Evolutionary conservation across 2,888 invertebrate species (phyloP), one percentile per base, ranked within the genome.

Genomic region (Amblyjoppa proteus): DNA sequence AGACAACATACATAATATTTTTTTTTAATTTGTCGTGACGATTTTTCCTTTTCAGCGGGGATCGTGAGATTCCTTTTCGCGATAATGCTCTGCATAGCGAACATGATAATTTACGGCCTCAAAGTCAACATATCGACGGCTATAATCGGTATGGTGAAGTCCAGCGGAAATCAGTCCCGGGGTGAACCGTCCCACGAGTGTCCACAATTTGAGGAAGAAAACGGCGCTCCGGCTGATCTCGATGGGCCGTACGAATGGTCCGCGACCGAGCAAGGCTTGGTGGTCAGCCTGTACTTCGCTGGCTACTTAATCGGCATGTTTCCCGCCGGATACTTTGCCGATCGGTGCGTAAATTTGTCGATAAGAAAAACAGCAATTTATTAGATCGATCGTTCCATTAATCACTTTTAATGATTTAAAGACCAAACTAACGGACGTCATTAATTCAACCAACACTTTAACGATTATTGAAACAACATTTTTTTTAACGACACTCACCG

Each of bases 291-390:
- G 49, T 94, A 94, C 76, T 94, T 94, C 76, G 92, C 92, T 6
- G 94, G 94, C 45, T 94, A 94, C 66, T 88, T 94, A 41, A 53
- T 92, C 1, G 94, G 93, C 49, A 94, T 93, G 93, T 93, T 93
- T 83, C 93, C 94, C 0, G 86, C 91, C 0, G 94, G 94, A 76
- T 94, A 93, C 69, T 92, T 93, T 56, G 89, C 94, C 3, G 93
- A 94, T 88, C 90, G 94, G 94, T 94, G 66, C 71, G 92, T 89
- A 71, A 28, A 51, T 69, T 34, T 13, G 34, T 61, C n/a, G 16
- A 1, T 34, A 34, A 64, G 31, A 34, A 34, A 64, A 64, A 5
- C 11, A 25, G 11, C 6, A 41, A n/a, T 31, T 49, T 13, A 70
- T 49, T 5, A 11, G 41, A 1, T 11, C 11, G 16, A 49, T 11